Base-by-base conservation (phyloP, 2,113 vertebrate genomes). In the Meleagris gallopavo region DNA sequence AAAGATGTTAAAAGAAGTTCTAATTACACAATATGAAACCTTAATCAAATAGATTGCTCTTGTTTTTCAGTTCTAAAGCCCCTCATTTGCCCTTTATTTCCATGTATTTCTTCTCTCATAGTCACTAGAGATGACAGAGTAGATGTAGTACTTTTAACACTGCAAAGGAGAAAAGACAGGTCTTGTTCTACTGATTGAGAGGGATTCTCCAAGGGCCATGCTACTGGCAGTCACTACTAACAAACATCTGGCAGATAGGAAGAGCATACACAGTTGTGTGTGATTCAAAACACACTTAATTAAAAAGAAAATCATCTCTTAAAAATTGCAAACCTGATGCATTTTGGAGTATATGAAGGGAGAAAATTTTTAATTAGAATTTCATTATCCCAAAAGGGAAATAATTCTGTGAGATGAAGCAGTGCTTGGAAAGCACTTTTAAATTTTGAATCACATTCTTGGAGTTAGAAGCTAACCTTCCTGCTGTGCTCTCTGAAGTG, bases 1-100 rank as follows among this genome's bases (percentile, higher is more conserved):
- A 70, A 90, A 86, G 46, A 83, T 70, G 73, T 73, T 77, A 25
- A 72, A 72, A 61, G 34, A 89, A 19, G 57, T 65, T 73, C 58
- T 88, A 69, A 60, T 88, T 84, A 64, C 21, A 19, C 40, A 88
- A 79, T 79, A 88, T 29, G 27, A 88, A 94, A 72, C 13, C 40
- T 83, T 79, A 60, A 91, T 70, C 21, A 73, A 70, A 71, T 36
- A 77, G 36, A 17, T 60, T 80, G n/a, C 58, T 83, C 64, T 73
- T 84, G 30, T 74, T 96, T 76, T 85, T 70, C 66, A 58, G 27
- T 19, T 13, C 46, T 38, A 41, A 67, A 81, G 52, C 34, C 36
- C 10, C 69, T 67, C 17, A 9, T 2, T 54, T 90, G 73, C 27
- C 13, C 13, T 71, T 88, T 50, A 36, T 40, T 83, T 86, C 16